phyloP scores from a whole-genome alignment of 2,113 vertebrate species.

The Circaetus gallicus region DNA sequence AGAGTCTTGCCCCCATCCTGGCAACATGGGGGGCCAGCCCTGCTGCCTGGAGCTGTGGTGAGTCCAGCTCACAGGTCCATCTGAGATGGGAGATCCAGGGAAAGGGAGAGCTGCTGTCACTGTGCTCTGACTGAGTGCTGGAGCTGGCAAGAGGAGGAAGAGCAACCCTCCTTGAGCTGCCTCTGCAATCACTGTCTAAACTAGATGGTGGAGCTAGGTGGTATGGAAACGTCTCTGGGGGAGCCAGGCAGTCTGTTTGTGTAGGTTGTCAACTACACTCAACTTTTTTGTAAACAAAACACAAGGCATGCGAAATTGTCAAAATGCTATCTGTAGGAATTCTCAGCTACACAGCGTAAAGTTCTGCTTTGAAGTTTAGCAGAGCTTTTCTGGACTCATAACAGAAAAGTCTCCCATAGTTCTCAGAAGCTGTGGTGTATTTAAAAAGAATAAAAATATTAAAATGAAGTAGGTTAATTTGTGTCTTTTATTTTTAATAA shows the following conservation, averaged over 20 bases:
- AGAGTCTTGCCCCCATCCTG: neutral
- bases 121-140: fast-evolving
- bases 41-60: neutral
- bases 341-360: neutral
- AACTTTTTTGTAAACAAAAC: neutral
- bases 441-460: neutral
- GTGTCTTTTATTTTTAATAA: neutral
- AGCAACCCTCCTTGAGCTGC: neutral
- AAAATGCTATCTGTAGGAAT: neutral
- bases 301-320: neutral
- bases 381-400: neutral
- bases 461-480: neutral
- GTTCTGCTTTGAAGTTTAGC: neutral
- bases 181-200: neutral
- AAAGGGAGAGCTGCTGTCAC: neutral
- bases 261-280: neutral
- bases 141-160: neutral
- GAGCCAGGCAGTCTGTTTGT: neutral
- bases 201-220: neutral
- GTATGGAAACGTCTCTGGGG: neutral
- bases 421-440: neutral
- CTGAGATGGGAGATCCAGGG: neutral
- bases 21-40: neutral
- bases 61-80: neutral
- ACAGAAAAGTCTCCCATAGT: neutral